Base-by-base conservation (phyloP, 2,113 vertebrate species). In the Cyprinodon brontotheroides region DNA sequence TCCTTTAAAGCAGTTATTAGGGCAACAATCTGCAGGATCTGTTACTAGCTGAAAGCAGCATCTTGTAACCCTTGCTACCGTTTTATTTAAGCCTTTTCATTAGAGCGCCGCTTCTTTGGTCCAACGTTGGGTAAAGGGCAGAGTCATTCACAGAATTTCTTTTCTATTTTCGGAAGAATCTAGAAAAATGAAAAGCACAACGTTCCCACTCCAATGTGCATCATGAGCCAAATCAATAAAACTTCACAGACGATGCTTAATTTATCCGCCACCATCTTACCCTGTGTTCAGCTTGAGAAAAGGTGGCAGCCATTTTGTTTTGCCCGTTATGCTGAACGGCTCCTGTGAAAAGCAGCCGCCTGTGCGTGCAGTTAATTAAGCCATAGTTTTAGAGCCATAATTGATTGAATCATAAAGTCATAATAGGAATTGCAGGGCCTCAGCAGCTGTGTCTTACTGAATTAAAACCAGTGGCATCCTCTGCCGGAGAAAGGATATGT, bases 331-430 rank as follows among this genome's bases (percentile, higher is more conserved):
- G 61, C 62, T 85, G 77, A 83, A 85, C 81, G 68, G 80, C 80
- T 81, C 72, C 84, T 53, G 70, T 83, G 79, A 80, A 90, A 90
- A 82, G 82, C 86, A 76, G 84, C 68, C 79, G 84, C 79, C 81
- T 87, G 87, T 90, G 86, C 89, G 88, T 86, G 85, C 81, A 91
- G 91, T 89, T 93, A 92, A 92, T 93, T 92, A 92, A 92, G 91
- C 84, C 83, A 84, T 92, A 87, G 92, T 92, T 92, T 93, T 87
- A 83, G 79, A 87, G 75, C 79, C 82, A 86, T 93, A 93, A 91
- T 92, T 92, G 91, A 93, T 92, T 92, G 91, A 91, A 92, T 91
- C 90, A 92, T 91, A 83, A 80, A 85, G 83, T 89, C 87, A 91
- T 92, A 92, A 94, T 87, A 92, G 88, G 85, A 90, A 89, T 84